Percentiles rank a stretch among this genome's conserved stretches.
Evolutionary conservation across 2,113 vertebrate species (phyloP).

Genomic region (Malurus melanocephalus): DNA sequence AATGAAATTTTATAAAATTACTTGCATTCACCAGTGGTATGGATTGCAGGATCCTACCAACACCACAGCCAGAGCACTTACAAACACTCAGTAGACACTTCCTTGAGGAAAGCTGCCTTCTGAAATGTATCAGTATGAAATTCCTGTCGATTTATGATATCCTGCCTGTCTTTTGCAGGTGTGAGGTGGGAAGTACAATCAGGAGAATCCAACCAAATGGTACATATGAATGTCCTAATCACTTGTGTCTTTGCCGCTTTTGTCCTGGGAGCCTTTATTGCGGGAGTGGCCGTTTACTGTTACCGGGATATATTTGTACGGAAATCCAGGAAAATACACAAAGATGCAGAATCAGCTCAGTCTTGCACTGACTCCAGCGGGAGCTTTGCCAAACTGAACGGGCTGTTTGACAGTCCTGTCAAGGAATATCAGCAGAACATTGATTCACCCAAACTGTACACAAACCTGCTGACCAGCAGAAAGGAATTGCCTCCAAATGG

Average conservation of each 20-base stretch:
- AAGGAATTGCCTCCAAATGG: constrained; percentile 83
- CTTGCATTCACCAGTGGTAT: neutral
- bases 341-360: constrained; percentile 90
- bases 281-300: constrained; percentile 93
- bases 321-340: constrained; percentile 89
- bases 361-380: constrained; percentile 92
- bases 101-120: neutral
- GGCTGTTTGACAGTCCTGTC: constrained; percentile 93
- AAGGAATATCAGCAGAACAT: constrained; percentile 94
- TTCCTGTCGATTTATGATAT: neutral
- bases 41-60: neutral
- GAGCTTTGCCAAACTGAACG: constrained; percentile 93
- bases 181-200: constrained; percentile 91
- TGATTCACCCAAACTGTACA: constrained; percentile 92
- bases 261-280: constrained; percentile 92
- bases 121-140: neutral
- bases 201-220: constrained; percentile 95
- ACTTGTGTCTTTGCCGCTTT: constrained; percentile 96
- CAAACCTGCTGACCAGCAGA: constrained; percentile 87
- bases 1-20: neutral
- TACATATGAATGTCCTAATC: constrained; percentile 98
- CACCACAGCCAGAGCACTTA: neutral
- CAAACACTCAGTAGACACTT: neutral
- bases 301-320: constrained; percentile 89
- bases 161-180: constrained; percentile 72